Evolutionary conservation across 2,888 invertebrate genomes (phyloP).

Genomic region (Pachymerium ferrugineum): DNA sequence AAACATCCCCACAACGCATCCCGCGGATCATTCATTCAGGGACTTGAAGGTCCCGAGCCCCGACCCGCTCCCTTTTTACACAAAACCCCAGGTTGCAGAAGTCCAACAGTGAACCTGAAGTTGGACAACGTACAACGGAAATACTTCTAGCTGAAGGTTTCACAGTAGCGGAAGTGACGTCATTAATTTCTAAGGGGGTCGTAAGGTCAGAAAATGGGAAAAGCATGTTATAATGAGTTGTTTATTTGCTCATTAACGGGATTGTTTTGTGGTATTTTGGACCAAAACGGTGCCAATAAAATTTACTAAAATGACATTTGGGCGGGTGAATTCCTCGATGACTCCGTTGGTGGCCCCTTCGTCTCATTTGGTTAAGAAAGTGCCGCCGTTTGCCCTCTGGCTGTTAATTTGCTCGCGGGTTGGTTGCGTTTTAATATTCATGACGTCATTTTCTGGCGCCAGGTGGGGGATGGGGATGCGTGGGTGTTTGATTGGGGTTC

Average conservation of each 20-base stretch:
- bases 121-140: slow-evolving; percentile 64
- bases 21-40: slow-evolving; percentile 55
- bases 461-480: neutral
- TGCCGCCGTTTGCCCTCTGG: neutral
- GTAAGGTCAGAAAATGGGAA: too few relatives aligned
- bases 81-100: slow-evolving; percentile 62
- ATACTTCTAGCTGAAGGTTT: slow-evolving; percentile 63
- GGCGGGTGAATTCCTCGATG: too few relatives aligned
- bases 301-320: too few relatives aligned
- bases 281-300: too few relatives aligned
- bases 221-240: too few relatives aligned
- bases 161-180: slow-evolving; percentile 41
- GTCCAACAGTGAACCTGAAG: slow-evolving; percentile 50
- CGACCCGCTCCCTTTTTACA: slow-evolving; percentile 71
- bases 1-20: slow-evolving; percentile 63
- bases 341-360: neutral
- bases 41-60: slow-evolving; percentile 44
- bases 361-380: neutral
- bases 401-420: neutral
- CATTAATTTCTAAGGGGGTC: neutral
- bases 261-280: too few relatives aligned
- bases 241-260: too few relatives aligned
- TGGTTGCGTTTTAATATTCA: neutral
- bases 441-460: neutral
- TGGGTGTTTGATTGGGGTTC: neutral